Evolutionary conservation across 2,888 invertebrate genomes (phyloP), one percentile per base, ranked within the genome.

Genomic region (Ferdinandea cuprea): DNA sequence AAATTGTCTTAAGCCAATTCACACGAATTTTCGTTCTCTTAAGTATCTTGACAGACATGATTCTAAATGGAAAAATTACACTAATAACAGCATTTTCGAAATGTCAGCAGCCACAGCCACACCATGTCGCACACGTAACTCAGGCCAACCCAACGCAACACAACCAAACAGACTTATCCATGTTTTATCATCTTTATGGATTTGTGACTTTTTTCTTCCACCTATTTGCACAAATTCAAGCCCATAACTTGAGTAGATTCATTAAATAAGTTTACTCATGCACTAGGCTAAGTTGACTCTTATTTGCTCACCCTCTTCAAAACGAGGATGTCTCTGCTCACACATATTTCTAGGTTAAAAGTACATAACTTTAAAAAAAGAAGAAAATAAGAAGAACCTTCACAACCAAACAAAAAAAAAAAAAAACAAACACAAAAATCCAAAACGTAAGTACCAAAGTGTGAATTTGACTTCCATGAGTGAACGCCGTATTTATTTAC

Each of bases 391-490:
- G 4, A 17, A 8, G 8, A 17, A 44, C 15, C 9, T 0, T 6
- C 0, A 44, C n/a, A n/a, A n/a, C n/a, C n/a, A n/a, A n/a, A n/a
- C n/a, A n/a, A n/a, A n/a, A 3, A 9, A 13, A 17, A 17, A 42
- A 42, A 63, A 63, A 32, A 21, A n/a, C 35, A 5, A 21, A 48
- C 25, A 17, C 17, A 46, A 37, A 74, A 42, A 56, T 46, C 13
- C 48, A 32, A 40, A 59, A 21, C n/a, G 30, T 52, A 46, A 65
- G 19, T 48, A 48, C 54, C 52, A 54, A 69, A 77, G 77, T 63
- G 77, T 69, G 61, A 77, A 77, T 61, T 63, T 63, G 54, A 63
- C 69, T 40, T 48, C 69, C 61, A 61, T 48, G 54, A 59, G 46
- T 25, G 63, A 61, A 25, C 30, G 44, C 25, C 30, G 35, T 37